Conservation (phyloP, 2,888 invertebrate species). For the Tribolium freemani region DNA sequence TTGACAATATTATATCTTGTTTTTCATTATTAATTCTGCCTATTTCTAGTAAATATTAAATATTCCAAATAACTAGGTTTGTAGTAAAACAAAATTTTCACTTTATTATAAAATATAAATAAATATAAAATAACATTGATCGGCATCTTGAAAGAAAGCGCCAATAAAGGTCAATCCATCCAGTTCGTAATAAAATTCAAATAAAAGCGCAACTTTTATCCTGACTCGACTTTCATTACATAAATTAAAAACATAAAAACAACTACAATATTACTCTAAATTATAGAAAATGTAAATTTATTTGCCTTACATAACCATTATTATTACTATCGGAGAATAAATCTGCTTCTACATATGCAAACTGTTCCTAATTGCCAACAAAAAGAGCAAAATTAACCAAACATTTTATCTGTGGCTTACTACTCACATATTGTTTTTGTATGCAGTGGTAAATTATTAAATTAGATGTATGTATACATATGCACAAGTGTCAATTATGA, state of each 20-base stretch:
- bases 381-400: not conserved
- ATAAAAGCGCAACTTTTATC: not conserved
- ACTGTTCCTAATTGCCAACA: not conserved
- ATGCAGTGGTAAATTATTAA: not conserved
- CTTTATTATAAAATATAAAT: too few species aligned
- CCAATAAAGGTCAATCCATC: not conserved
- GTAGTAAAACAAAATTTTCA: too few species aligned
- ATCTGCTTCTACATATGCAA: not conserved
- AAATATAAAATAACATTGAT: too few species aligned
- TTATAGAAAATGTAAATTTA: not conserved
- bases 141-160: not conserved
- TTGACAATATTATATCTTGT: too few species aligned
- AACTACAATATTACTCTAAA: not conserved
- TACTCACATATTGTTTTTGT: not conserved
- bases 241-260: not conserved
- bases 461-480: not conserved
- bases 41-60: too few species aligned
- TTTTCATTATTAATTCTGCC: too few species aligned
- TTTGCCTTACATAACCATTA: not conserved
- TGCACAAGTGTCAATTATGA: not conserved
- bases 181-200: not conserved
- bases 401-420: not conserved
- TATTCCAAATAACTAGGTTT: too few species aligned
- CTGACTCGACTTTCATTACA: not conserved
- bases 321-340: not conserved